Base-by-base conservation (phyloP, 2,888 invertebrate genomes). In the Drosophila meridionalis region DNA sequence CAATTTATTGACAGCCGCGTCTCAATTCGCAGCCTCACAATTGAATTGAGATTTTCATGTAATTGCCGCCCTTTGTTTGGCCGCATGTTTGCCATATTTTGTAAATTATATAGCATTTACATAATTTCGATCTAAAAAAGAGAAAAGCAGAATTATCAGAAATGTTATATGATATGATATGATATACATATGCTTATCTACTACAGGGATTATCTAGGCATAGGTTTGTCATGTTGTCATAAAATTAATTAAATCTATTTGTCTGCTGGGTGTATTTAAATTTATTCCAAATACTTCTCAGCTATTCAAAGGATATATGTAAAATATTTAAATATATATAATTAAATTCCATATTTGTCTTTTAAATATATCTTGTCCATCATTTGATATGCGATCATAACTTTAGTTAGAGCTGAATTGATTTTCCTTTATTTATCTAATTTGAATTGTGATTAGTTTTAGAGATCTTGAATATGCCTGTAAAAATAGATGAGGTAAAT, bases 61-160 rank as follows among this genome's bases (percentile, higher is more conserved):
- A 89, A 89, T 86, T 89, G 85, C 82, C 77, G 73, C 40, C 82
- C 80, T 85, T 89, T 89, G 84, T 84, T 75, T 67, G 69, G 59
- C 45, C 82, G 78, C 85, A 87, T 89, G 89, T 84, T 75, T 67
- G 71, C 57, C 80, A 78, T 87, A 87, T 87, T 89, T 82, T 77
- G 72, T 87, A 87, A 84, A 87, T 79, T 77, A 82, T 73, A 80
- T 52, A 43, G 26, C 68, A 72, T 78, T 78, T 69, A 62, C 73
- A 72, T 78, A 72, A 42, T 50, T 50, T 52, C 42, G 63, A 62
- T 77, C 63, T 45, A 8, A 0, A 42, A 14, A 9, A 6, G 26
- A 30, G 9, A 30, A 12, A 7, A 4, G 4, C 6, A 11, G 11
- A 28, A 40, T n/a, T 28, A 42, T 5, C 48, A 26, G 28, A 45